These are phyloP conservation scores for Gymnocypris eckloni DNA, from an alignment of 2,797 vertebrate species.

Conservation along the genomic window DNA sequence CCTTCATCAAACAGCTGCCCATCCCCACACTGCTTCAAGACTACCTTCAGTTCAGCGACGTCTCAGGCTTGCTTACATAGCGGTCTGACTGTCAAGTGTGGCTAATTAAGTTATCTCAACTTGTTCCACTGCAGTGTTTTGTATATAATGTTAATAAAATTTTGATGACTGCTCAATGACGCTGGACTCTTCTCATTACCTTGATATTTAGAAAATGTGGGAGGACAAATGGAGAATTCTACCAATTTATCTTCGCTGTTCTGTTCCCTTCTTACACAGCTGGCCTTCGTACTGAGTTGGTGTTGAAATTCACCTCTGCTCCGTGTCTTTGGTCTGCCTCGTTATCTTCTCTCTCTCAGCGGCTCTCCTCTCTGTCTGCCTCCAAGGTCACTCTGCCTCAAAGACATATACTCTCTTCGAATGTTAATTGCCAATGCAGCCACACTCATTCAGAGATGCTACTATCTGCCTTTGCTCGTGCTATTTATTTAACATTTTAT, in stretches of 20 bases:
- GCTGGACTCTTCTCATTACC: slow-evolving; percentile 26
- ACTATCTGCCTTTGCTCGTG: slow-evolving; percentile 47
- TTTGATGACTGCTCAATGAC: slow-evolving; percentile 29
- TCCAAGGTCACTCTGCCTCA: slow-evolving; percentile 62
- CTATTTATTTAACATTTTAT: slow-evolving; percentile 39
- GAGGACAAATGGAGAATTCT: slow-evolving; percentile 40
- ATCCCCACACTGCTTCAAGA: slow-evolving; percentile 68
- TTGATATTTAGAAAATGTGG: slow-evolving; percentile 39
- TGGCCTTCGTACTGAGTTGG: slow-evolving; percentile 49
- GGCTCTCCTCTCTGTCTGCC: slow-evolving; percentile 56
- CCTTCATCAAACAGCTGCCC: slow-evolving; percentile 68
- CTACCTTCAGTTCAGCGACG: slow-evolving; percentile 74
- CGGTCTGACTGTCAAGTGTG: slow-evolving; percentile 8
- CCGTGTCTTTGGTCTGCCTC: slow-evolving; percentile 51
- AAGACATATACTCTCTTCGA: slow-evolving; percentile 53
- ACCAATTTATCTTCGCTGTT: slow-evolving; percentile 36
- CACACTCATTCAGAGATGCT: slow-evolving; percentile 41
- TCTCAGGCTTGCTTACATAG: slow-evolving; percentile 49
- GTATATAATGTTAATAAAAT: slow-evolving; percentile 59
- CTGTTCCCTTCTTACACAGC: slow-evolving; percentile 33
- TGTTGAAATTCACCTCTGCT: slow-evolving; percentile 62
- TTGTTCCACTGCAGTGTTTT: slow-evolving; percentile 48
- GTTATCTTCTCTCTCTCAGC: slow-evolving; percentile 59
- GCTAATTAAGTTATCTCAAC: slow-evolving; percentile 42
- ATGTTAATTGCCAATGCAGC: slow-evolving; percentile 59